Evolutionary conservation across 2,113 vertebrate species (phyloP), one percentile per base, ranked within the genome.

Genomic region (Rhineura floridana): DNA sequence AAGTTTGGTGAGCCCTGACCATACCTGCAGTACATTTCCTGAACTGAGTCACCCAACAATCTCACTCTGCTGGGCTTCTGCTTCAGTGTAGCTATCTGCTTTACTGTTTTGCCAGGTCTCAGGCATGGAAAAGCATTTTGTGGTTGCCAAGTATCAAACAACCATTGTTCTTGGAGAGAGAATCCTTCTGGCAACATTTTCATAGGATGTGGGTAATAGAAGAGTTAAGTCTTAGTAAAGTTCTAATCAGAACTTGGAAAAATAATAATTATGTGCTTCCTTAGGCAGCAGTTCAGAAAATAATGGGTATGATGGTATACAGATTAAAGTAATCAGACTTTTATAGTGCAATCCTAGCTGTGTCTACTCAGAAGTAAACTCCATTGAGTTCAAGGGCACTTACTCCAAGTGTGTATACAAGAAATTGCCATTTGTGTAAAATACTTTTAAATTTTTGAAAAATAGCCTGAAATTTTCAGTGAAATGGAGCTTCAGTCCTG

Each of bases 271-370:
- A 39, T 21, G 21, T 46, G 50, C 0, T 3, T 73, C 25, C 63
- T 52, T 90, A 87, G 75, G 84, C 0, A 87, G 73, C 86, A 73
- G 30, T 50, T 87, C 25, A 75, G 52, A n/a, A 90, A 39, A 42
- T 50, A 42, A 28, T 83, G 6, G 21, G 67, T 80, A 4, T 46
- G 67, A 81, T 87, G 85, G 83, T 6, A 62, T 89, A 28, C 52
- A 85, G 15, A 88, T 76, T 4, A 65, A 46, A 89, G 46, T n/a
- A 28, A 79, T 87, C 85, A 80, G 65, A 30, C 2, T 91, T 92
- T 86, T 50, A 86, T 72, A 39, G 69, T 23, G 2, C 70, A 72
- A 6, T 72, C 17, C 70, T 72, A 39, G 7, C n/a, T 36, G 39
- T 72, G 36, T 72, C 70, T 42, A 39, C n/a, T 21, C 13, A 7